Evolutionary conservation across 2,888 invertebrate genomes (phyloP).

Genomic region (Ecliptopera silaceata): DNA sequence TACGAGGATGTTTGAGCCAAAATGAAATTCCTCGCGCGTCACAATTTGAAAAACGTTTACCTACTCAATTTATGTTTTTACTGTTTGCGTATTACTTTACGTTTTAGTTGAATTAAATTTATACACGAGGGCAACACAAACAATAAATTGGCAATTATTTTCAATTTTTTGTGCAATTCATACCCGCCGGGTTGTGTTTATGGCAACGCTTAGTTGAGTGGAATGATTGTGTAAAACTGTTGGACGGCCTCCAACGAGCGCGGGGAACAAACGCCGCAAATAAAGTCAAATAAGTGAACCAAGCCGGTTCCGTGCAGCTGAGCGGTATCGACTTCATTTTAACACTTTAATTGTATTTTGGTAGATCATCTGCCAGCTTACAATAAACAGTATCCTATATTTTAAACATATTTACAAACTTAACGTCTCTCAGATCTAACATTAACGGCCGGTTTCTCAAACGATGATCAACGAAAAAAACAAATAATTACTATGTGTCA

Average conservation of each 20-base stretch:
- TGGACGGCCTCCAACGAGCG: conserved; percentile 74
- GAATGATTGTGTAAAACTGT: conserved; percentile 83
- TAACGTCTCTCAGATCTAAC: too few relatives aligned
- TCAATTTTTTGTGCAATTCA: conserved; percentile 78
- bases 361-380: background rate
- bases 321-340: conserved; percentile 9
- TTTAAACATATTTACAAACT: background rate
- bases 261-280: conserved; percentile 76
- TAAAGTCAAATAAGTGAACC: conserved; percentile 79
- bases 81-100: conserved; percentile 12
- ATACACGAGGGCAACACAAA: conserved; percentile 57
- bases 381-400: background rate
- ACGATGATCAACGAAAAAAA: too few relatives aligned
- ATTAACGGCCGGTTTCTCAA: too few relatives aligned
- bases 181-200: conserved; percentile 80
- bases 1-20: conserved; percentile 18
- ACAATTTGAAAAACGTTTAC: conserved; percentile 26
- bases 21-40: conserved; percentile 28
- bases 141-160: conserved; percentile 77
- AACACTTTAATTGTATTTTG: background rate
- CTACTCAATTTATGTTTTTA: conserved; percentile 24
- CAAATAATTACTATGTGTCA: too few relatives aligned
- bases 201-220: conserved; percentile 82
- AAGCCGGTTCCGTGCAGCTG: conserved; percentile 40
- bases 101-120: conserved; percentile 52